Percentiles rank a stretch among this genome's conserved stretches.
phyloP scores from a whole-genome alignment of 2,888 invertebrate genomes.

The Allacma fusca region DNA sequence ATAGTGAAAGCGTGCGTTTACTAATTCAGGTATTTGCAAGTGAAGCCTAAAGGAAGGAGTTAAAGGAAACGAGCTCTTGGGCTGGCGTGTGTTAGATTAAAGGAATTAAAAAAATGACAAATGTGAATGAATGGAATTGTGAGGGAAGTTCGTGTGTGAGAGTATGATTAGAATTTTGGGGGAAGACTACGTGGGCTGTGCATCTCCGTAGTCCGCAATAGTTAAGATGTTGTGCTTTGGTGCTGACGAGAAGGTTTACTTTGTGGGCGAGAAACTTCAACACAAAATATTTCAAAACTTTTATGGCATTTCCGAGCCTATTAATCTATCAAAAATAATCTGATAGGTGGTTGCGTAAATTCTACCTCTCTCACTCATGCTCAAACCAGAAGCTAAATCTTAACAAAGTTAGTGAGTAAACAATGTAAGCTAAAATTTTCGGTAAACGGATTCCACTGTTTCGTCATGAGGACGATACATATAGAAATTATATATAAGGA shows the following conservation, averaged over 20 bases:
- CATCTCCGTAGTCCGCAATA: not conserved
- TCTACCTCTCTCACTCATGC: conserved; percentile 32
- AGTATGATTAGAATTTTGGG: conserved; percentile 16
- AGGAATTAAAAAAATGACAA: conserved; percentile 9
- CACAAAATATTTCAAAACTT: conserved; percentile 53
- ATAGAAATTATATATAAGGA: no score
- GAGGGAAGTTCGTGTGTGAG: conserved; percentile 13
- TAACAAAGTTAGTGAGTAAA: not conserved
- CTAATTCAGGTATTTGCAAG: not conserved
- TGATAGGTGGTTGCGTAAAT: conserved; percentile 61
- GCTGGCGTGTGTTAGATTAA: not conserved
- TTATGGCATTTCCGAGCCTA: conserved; percentile 58
- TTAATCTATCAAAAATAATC: conserved; percentile 62
- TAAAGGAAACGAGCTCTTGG: not conserved
- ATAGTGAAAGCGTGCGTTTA: no score
- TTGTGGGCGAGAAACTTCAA: conserved; percentile 41
- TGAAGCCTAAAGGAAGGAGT: not conserved
- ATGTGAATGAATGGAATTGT: conserved; percentile 12
- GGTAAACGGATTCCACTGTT: not conserved
- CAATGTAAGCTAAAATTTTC: not conserved
- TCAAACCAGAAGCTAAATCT: conserved; percentile 11
- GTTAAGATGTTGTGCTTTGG: conserved; percentile 5
- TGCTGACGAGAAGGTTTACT: conserved; percentile 33
- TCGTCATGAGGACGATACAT: not conserved
- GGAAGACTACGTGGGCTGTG: not conserved